phyloP scores from a whole-genome alignment of 2,113 vertebrate genomes.

The Sylvietta virens region DNA sequence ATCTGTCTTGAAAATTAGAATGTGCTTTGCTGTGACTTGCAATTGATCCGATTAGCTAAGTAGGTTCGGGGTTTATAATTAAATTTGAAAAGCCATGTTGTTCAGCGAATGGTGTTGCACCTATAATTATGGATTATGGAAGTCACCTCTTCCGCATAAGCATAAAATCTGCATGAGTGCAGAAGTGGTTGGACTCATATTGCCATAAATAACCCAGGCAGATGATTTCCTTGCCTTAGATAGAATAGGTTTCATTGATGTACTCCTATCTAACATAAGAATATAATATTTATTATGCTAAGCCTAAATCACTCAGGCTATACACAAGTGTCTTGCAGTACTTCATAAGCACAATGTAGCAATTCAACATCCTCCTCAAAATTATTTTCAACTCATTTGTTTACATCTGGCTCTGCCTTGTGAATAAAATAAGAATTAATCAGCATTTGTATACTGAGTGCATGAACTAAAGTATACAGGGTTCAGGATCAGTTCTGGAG shows the following conservation, averaged over 20 bases:
- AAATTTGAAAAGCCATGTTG: slow-evolving; percentile 28
- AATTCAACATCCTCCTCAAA: neutral
- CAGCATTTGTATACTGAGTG: neutral
- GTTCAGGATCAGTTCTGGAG: neutral
- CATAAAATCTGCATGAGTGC: neutral
- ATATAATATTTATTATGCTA: neutral
- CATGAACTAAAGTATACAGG: neutral
- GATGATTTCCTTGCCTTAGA: neutral
- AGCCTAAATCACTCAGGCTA: neutral
- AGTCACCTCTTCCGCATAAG: neutral
- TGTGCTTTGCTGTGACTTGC: slow-evolving; percentile 55
- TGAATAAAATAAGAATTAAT: neutral
- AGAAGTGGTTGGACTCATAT: neutral
- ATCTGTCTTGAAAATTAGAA: slow-evolving; percentile 66
- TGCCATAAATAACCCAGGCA: neutral
- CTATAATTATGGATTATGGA: slow-evolving; percentile 15
- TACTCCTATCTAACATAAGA: neutral
- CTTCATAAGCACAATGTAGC: neutral
- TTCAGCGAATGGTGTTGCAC: neutral
- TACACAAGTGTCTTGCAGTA: neutral
- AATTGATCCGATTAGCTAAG: slow-evolving; percentile 66
- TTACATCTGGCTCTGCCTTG: neutral
- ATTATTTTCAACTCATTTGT: neutral
- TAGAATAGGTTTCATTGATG: neutral
- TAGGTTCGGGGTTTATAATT: slow-evolving; percentile 42